A percentile compares a stretch with the other conserved stretches of the same genome.
phyloP scores from a whole-genome alignment of 1,140 invertebrate species.

The Apolygus lucorum region DNA sequence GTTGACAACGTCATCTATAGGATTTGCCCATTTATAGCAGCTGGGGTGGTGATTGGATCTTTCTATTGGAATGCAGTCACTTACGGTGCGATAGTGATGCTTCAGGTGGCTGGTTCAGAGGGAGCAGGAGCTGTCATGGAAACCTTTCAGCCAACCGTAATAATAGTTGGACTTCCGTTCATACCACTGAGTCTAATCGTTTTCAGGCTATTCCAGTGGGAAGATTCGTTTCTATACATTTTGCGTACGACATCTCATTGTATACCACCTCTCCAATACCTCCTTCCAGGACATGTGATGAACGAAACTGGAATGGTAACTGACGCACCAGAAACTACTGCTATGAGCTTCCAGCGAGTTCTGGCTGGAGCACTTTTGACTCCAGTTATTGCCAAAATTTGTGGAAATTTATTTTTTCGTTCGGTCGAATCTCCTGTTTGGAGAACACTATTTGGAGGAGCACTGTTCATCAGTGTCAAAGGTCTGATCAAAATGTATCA shows the following conservation, averaged over 20 bases:
- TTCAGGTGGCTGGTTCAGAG: constrained; percentile 59
- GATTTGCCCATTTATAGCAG: constrained; percentile 85
- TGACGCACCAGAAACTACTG: constrained; percentile 88
- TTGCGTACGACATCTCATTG: constrained; percentile 81
- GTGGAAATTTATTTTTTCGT: constrained; percentile 84
- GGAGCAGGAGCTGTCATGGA: constrained; percentile 59
- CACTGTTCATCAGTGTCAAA: constrained; percentile 85
- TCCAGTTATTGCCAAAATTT: constrained; percentile 84
- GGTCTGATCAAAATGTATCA: constrained; percentile 91
- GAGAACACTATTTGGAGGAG: constrained; percentile 74
- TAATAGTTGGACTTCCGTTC: not conserved
- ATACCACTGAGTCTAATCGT: not conserved
- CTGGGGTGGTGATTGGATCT: constrained; percentile 81
- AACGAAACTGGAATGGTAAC: constrained; percentile 49
- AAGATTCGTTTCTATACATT: constrained; percentile 78
- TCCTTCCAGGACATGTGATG: not conserved
- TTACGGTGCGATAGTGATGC: constrained; percentile 90
- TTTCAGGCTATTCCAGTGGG: constrained; percentile 73
- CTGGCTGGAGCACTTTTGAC: constrained; percentile 73
- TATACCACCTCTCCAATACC: constrained; percentile 82
- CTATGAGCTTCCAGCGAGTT: constrained; percentile 65
- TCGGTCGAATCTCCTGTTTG: constrained; percentile 83
- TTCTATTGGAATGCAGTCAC: constrained; percentile 96
- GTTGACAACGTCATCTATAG: constrained; percentile 81
- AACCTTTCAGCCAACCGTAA: constrained; percentile 66